These are phyloP conservation scores for Todiramphus chloris DNA, from an alignment of 2,113 vertebrate species.

Conservation along the genomic window DNA sequence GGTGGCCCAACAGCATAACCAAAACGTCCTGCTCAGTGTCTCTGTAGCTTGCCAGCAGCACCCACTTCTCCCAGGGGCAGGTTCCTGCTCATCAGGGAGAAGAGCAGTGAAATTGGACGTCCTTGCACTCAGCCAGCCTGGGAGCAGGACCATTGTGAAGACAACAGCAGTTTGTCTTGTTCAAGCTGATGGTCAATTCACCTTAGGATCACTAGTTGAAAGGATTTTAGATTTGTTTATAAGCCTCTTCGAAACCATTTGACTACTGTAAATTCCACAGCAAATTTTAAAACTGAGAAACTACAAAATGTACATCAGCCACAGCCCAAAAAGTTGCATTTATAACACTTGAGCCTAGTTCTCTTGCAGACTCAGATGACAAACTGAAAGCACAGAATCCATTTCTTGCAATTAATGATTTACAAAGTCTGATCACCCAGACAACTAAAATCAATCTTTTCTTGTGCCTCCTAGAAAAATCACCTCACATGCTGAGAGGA, in stretches of 20 bases:
- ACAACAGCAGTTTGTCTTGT: accelerated
- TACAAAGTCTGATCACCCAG: background rate
- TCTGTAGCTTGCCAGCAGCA: accelerated
- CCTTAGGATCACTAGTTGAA: background rate
- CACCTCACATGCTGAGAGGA: background rate
- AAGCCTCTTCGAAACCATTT: background rate
- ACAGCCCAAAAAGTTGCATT: background rate
- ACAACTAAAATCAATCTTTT: background rate
- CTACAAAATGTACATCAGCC: background rate
- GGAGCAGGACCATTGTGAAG: background rate
- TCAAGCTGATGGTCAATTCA: background rate
- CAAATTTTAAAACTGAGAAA: background rate
- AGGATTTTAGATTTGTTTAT: background rate
- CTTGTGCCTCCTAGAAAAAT: background rate
- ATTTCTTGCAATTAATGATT: background rate
- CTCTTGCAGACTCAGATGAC: background rate
- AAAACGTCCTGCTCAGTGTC: background rate
- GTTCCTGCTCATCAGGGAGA: accelerated
- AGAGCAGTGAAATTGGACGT: accelerated
- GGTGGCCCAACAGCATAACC: accelerated
- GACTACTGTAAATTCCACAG: background rate
- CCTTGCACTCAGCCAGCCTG: background rate
- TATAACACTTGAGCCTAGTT: background rate
- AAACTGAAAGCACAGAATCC: background rate
- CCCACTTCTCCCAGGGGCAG: background rate